These are phyloP conservation scores for Onthophagus taurus DNA, from an alignment of 1,140 invertebrate genomes.

Conservation along the genomic window DNA sequence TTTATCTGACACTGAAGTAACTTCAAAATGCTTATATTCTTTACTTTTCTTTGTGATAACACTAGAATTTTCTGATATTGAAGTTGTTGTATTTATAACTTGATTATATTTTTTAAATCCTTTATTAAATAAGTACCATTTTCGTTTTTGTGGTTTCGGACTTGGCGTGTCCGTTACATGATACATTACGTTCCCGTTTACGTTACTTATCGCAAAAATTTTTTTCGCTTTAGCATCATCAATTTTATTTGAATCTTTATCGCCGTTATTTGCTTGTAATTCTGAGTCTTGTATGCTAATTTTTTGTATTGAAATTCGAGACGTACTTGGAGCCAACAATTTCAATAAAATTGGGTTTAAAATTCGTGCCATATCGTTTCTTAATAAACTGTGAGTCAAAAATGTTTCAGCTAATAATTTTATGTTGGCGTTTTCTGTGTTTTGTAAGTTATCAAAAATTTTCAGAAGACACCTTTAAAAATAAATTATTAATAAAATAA, in stretches of 20 bases:
- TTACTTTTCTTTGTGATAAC: slow-evolving; percentile 35
- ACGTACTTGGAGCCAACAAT: slow-evolving; percentile 71
- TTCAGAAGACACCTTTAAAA: slow-evolving; percentile 58
- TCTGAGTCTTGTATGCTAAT: slow-evolving; percentile 67
- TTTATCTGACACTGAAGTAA: slow-evolving; percentile 25
- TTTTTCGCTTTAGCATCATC: slow-evolving; percentile 45
- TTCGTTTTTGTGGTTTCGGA: slow-evolving; percentile 32
- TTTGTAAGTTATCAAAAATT: slow-evolving; percentile 66
- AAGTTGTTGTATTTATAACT: slow-evolving; percentile 32
- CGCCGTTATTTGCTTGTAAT: slow-evolving; percentile 35
- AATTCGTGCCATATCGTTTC: slow-evolving; percentile 67
- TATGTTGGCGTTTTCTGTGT: slow-evolving; percentile 55
- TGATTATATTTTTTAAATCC: slow-evolving; percentile 28
- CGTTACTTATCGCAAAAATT: slow-evolving; percentile 79
- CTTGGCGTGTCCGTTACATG: slow-evolving; percentile 49
- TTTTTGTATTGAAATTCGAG: slow-evolving; percentile 76
- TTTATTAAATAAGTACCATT: slow-evolving; percentile 35
- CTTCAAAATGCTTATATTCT: slow-evolving; percentile 31
- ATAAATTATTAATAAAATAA: slow-evolving; percentile 12
- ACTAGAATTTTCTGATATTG: slow-evolving; percentile 28
- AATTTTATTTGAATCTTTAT: slow-evolving; percentile 35
- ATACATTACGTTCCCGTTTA: slow-evolving; percentile 78
- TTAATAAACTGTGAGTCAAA: slow-evolving; percentile 61
- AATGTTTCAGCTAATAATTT: slow-evolving; percentile 63
- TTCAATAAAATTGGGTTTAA: slow-evolving; percentile 72